Conservation (phyloP, 2,113 vertebrate species). For the Psilopogon haemacephalus region DNA sequence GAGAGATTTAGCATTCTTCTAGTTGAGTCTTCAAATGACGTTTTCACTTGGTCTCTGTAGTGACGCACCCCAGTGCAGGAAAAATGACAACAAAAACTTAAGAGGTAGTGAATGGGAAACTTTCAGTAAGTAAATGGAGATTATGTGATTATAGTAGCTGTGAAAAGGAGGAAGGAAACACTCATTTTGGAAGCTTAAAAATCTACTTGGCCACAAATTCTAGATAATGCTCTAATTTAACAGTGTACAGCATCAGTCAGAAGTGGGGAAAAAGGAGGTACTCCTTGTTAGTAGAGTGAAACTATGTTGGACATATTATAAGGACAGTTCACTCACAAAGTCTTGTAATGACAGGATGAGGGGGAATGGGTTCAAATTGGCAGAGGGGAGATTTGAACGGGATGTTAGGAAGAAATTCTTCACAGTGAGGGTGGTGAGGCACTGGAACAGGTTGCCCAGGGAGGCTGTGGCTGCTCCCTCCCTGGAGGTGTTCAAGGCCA, state of each 20-base stretch:
- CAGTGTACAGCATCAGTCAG: neutral
- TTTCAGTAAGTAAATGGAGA: neutral
- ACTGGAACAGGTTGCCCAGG: no score
- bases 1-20: neutral
- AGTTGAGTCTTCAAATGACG: neutral
- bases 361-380: no score
- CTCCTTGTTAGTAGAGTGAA: neutral
- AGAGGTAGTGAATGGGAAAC: neutral
- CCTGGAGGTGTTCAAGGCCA: no score
- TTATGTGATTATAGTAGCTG: neutral
- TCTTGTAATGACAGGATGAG: no score
- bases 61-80: neutral
- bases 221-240: neutral
- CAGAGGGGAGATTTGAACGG: no score
- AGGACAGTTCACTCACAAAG: no score
- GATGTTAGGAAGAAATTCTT: no score
- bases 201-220: neutral
- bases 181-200: no score
- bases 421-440: no score
- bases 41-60: neutral
- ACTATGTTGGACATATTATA: neutral
- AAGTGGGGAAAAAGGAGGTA: neutral
- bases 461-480: no score
- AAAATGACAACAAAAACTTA: neutral
- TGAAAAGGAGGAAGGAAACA: neutral